Evolutionary conservation across 2,113 vertebrate species (phyloP).

Genomic region (Strix aluco): DNA sequence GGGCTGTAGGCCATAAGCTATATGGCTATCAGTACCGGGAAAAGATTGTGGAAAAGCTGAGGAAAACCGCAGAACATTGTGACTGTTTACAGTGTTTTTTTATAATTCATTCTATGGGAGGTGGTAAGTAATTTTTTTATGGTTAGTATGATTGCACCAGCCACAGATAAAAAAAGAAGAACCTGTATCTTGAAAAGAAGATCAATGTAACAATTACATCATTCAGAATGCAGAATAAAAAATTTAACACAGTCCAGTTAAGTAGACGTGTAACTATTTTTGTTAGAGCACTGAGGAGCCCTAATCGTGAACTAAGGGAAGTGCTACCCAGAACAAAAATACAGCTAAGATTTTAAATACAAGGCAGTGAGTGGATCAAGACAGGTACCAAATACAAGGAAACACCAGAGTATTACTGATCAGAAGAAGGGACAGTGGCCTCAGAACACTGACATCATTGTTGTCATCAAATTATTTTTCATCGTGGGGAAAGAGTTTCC

Average conservation of each 20-base stretch:
- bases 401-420: background rate
- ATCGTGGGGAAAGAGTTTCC: background rate
- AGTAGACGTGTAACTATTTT: background rate
- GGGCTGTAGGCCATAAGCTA: conserved; percentile 90
- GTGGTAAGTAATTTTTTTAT: conserved; percentile 79
- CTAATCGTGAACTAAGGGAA: background rate
- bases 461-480: background rate
- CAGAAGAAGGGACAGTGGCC: background rate
- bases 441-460: background rate
- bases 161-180: background rate
- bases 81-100: conserved; percentile 97
- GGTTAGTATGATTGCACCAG: background rate
- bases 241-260: background rate
- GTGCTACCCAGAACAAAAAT: background rate
- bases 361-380: background rate
- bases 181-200: background rate
- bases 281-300: background rate
- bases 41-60: conserved; percentile 87
- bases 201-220: background rate
- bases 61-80: conserved; percentile 89
- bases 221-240: background rate
- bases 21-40: conserved; percentile 89
- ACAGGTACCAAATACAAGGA: background rate
- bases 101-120: conserved; percentile 97
- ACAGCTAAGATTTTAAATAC: background rate